Conservation (phyloP, 1,140 invertebrate species). For the Procambarus virginalis region DNA sequence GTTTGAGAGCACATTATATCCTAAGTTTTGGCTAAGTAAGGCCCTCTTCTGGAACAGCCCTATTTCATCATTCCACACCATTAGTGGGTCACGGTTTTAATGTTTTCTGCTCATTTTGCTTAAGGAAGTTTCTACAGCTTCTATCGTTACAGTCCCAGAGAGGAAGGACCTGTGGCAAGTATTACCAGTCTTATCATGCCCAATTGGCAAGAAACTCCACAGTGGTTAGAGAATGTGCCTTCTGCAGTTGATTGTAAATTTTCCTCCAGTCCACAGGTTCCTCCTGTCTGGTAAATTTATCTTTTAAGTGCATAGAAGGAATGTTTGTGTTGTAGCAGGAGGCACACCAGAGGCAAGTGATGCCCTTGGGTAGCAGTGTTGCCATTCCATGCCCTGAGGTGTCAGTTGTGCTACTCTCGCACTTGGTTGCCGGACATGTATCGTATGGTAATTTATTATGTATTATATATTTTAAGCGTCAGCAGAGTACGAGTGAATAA, state of each 20-base stretch:
- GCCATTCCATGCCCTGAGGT: background rate
- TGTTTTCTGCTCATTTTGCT: constrained; percentile 49
- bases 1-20: background rate
- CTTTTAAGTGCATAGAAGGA: constrained; percentile 52
- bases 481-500: background rate
- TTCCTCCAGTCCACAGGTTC: constrained; percentile 49
- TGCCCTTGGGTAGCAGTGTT: background rate
- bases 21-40: background rate
- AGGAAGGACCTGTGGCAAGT: constrained; percentile 58
- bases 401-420: background rate
- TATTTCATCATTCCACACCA: constrained; percentile 59
- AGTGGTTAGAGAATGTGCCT: constrained; percentile 60
- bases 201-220: constrained; percentile 47
- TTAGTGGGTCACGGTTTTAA: constrained; percentile 38
- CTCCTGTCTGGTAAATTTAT: constrained; percentile 58
- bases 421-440: background rate
- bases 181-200: constrained; percentile 19
- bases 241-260: constrained; percentile 59
- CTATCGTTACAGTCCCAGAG: constrained; percentile 38
- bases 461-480: constrained; percentile 9
- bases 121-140: constrained; percentile 42
- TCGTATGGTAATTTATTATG: background rate
- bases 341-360: constrained; percentile 29
- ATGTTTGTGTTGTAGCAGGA: constrained; percentile 41
- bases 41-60: constrained; percentile 53